Percentiles rank a stretch among this genome's conserved stretches.
Evolutionary conservation across 2,113 vertebrate genomes (phyloP).

Genomic region (Pluvianellus socialis): DNA sequence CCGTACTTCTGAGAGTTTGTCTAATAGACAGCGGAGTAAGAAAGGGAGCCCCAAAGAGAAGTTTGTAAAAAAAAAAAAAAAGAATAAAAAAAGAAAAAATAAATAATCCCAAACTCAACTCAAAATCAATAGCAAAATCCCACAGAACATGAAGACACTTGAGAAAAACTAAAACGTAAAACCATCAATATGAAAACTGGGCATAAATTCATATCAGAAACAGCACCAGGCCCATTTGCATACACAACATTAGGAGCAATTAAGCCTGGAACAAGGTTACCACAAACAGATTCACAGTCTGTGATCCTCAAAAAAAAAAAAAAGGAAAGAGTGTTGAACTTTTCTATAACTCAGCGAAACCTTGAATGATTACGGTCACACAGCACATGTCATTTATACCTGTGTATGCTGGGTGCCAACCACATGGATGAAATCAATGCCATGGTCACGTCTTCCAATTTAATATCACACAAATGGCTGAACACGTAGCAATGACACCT

Average conservation of each 20-base stretch:
- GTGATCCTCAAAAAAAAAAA: not conserved
- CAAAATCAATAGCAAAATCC: not conserved
- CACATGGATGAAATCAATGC: not conserved
- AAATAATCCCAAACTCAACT: not conserved
- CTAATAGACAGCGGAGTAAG: not conserved
- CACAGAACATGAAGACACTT: not conserved
- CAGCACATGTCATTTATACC: not conserved
- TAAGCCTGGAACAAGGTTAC: not conserved
- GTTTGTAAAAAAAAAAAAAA: too few species aligned
- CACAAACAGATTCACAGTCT: not conserved
- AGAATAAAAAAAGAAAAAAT: not conserved
- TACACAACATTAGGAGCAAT: not conserved
- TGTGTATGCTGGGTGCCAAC: not conserved
- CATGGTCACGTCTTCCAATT: not conserved
- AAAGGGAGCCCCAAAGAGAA: not conserved
- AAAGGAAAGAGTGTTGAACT: not conserved
- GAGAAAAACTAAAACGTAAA: not conserved
- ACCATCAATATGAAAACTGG: not conserved
- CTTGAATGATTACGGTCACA: not conserved
- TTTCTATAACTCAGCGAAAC: not conserved
- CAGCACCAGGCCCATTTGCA: not conserved
- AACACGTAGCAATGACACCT: not conserved
- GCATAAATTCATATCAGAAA: not conserved
- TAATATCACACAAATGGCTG: not conserved
- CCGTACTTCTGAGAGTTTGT: not conserved